These are phyloP conservation scores for Agrotis ipsilon DNA, from an alignment of 2,888 invertebrate genomes.

Conservation along the genomic window DNA sequence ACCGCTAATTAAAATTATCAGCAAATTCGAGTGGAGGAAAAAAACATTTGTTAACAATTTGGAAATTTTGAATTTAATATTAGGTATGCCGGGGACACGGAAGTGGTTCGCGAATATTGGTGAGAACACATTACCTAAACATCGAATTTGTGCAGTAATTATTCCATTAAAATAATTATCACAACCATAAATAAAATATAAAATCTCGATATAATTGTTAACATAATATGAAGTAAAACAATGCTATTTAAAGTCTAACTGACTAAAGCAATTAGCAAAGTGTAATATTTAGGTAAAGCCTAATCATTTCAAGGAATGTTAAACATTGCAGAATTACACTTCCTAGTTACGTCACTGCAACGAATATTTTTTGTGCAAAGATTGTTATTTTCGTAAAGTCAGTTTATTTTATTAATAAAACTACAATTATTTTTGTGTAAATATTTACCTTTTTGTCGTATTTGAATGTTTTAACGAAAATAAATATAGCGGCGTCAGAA, in stretches of 20 bases:
- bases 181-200: no score
- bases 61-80: no score
- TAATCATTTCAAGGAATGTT: slow-evolving; percentile 32
- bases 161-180: neutral
- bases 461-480: slow-evolving; percentile 14
- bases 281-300: slow-evolving; percentile 27
- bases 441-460: neutral
- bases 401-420: slow-evolving; percentile 3
- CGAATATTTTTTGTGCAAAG: slow-evolving; percentile 23
- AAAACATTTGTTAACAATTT: neutral
- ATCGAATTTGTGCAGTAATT: no score
- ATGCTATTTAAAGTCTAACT: neutral
- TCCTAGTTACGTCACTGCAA: slow-evolving; percentile 45
- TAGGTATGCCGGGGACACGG: no score
- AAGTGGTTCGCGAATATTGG: no score
- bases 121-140: no score
- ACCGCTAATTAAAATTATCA: neutral
- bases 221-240: neutral
- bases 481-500: slow-evolving; percentile 44
- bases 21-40: neutral
- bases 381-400: slow-evolving; percentile 4
- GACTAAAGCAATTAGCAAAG: slow-evolving; percentile 37
- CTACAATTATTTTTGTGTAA: neutral
- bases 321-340: slow-evolving; percentile 49
- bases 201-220: neutral